Evolutionary conservation across 2,888 invertebrate genomes (phyloP).

Genomic region (Halictus ligatus): DNA sequence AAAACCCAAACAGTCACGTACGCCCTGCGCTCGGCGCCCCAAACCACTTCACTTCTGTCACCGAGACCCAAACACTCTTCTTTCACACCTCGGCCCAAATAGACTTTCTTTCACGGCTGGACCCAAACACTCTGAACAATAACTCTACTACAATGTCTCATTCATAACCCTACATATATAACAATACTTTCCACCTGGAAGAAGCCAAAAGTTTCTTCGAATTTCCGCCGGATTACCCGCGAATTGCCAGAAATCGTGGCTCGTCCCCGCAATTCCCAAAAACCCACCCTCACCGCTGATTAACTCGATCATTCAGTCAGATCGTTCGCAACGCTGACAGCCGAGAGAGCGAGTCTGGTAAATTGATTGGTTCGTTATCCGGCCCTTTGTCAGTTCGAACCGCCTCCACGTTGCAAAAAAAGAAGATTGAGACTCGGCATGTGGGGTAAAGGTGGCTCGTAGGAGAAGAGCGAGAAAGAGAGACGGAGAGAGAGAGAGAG

Average conservation of each 20-base stretch:
- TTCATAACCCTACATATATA: too few species aligned
- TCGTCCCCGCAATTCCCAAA: neutral
- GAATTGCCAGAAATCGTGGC: neutral
- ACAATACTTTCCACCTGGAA: neutral
- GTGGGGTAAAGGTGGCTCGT: constrained; percentile 46
- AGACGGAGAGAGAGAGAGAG: neutral
- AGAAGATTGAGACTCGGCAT: constrained; percentile 53
- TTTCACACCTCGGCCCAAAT: too few species aligned
- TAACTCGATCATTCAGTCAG: neutral
- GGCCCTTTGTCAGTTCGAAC: constrained; percentile 4
- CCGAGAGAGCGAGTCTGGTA: neutral
- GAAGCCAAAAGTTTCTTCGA: neutral
- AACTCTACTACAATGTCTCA: too few species aligned
- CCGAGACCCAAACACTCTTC: too few species aligned
- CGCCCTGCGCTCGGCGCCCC: too few species aligned
- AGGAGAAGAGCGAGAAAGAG: constrained; percentile 12
- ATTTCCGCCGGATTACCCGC: neutral
- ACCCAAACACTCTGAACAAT: too few species aligned
- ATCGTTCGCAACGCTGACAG: neutral
- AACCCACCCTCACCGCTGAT: neutral
- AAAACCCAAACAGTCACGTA: too few species aligned
- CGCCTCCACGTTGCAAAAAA: constrained; percentile 14
- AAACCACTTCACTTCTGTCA: too few species aligned
- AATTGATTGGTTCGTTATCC: constrained; percentile 37
- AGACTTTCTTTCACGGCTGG: too few species aligned